Base-by-base conservation (phyloP, 2,797 vertebrate genomes). In the Anguilla obscura region DNA sequence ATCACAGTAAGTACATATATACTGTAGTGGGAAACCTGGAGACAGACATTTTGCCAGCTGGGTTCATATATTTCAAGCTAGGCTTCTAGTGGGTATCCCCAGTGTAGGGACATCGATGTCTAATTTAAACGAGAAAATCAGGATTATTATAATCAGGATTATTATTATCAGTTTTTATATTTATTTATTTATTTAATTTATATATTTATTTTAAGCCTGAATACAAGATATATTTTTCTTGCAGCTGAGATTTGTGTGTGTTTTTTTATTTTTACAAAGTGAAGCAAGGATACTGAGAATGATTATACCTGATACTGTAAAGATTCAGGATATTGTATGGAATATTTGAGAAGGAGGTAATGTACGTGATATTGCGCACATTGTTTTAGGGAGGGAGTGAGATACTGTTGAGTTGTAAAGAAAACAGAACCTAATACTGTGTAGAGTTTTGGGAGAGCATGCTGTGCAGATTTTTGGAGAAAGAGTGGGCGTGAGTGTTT, bases 401-500 rank as follows among this genome's bases (percentile, higher is more conserved):
- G 60, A 45, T 89, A 91, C 86, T 89, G 86, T 88, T 74, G n/a
- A 27, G 40, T 5, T 87, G 56, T 71, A 88, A 86, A 88, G 87
- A 89, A 87, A 88, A 58, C 86, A 18, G 71, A 56, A 16, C 69
- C 56, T 27, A 60, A 86, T 21, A 60, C 40, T 84, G 85, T 16
- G 7, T 87, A 40, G 58, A 84, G 10, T 86, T 63, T 87, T 89
- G 90, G 89, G 90, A 90, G 74, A 76, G 74, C 33, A 76, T 76
- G 8, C 33, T 40, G 30, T 74, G 30, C 2, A 40, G 33, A 3
- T 16, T 40, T 30, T 12, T 76, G 74, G 36, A 82, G 79, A 33
- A 48, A 24, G 79, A n/a, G 79, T 45, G 45, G 88, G 92, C 90
- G 91, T 92, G 89, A 89, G 21, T 89, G 80, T 88, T 90, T 88